Conservation (phyloP, 2,113 vertebrate species). For the Cairina moschata region DNA sequence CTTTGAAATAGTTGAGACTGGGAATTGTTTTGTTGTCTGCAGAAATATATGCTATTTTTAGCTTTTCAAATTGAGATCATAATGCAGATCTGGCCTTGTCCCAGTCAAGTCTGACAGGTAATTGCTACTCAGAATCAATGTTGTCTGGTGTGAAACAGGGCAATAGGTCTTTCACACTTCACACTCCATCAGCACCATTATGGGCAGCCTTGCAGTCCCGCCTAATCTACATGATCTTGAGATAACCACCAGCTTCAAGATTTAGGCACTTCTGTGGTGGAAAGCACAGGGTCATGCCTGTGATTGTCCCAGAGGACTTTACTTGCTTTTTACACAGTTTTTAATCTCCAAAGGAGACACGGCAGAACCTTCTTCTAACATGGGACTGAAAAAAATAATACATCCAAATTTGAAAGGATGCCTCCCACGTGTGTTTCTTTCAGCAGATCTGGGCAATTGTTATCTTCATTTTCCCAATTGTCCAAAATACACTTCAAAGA, state of each 20-base stretch:
- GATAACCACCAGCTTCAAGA: not conserved
- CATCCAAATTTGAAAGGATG: not conserved
- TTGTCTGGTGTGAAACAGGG: not conserved
- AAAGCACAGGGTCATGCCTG: not conserved
- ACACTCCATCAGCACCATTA: fast-evolving
- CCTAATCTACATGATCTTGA: not conserved
- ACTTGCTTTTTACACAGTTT: not conserved
- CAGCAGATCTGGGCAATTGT: not conserved
- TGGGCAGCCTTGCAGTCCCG: not conserved
- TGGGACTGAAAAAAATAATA: not conserved
- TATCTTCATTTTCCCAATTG: not conserved
- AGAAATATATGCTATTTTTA: not conserved
- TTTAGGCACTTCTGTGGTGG: not conserved
- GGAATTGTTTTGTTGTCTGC: not conserved
- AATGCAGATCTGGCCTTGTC: not conserved
- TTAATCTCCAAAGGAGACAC: not conserved
- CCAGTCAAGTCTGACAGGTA: not conserved
- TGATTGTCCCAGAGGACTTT: not conserved
- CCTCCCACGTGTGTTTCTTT: not conserved
- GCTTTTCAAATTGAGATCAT: not conserved
- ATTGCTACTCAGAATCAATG: not conserved
- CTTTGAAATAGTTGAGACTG: not conserved
- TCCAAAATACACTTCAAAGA: not conserved
- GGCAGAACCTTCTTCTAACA: not conserved
- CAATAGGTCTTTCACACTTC: not conserved